Percentiles rank a stretch among this genome's conserved stretches.
phyloP scores from a whole-genome alignment of 2,797 vertebrate genomes.

The Betta splendens region DNA sequence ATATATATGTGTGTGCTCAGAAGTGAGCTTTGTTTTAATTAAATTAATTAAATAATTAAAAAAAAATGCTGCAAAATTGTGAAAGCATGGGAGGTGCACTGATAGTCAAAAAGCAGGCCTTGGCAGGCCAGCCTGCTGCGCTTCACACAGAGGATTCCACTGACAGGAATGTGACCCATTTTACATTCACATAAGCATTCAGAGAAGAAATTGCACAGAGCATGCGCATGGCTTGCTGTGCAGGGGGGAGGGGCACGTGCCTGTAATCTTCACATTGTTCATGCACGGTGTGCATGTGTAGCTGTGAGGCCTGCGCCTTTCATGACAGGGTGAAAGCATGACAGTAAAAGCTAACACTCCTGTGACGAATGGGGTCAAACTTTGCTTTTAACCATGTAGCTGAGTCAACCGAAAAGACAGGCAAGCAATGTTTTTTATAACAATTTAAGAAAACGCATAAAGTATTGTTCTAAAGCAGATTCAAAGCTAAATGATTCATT shows the following conservation, averaged over 20 bases:
- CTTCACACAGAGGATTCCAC: conserved; percentile 77
- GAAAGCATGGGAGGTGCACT: conserved; percentile 27
- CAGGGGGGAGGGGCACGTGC: conserved; percentile 67
- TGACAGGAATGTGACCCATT: conserved; percentile 83
- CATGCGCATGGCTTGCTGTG: conserved; percentile 59
- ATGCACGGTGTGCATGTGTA: conserved; percentile 61
- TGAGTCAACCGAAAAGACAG: conserved; percentile 26
- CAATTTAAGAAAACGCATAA: conserved; percentile 7
- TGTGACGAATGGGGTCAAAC: conserved; percentile 56
- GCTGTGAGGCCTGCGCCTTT: conserved; percentile 42
- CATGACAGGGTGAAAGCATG: conserved; percentile 50
- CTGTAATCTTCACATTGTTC: conserved; percentile 77
- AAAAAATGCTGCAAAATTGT: conserved; percentile 13
- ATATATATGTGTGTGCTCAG: too few relatives aligned
- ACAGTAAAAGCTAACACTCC: conserved; percentile 56
- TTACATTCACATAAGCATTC: conserved; percentile 75
- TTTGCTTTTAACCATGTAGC: conserved; percentile 39
- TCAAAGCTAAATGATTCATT: conserved; percentile 4
- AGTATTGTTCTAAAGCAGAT: conserved; percentile 3
- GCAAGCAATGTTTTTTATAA: not conserved
- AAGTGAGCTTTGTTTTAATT: conserved; percentile 2
- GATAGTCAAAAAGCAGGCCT: conserved; percentile 64
- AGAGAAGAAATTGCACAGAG: conserved; percentile 61
- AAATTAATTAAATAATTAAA: not conserved
- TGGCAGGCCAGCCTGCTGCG: conserved; percentile 69